Conservation (phyloP, 2,888 invertebrate genomes). For the Ametastegia equiseti region DNA sequence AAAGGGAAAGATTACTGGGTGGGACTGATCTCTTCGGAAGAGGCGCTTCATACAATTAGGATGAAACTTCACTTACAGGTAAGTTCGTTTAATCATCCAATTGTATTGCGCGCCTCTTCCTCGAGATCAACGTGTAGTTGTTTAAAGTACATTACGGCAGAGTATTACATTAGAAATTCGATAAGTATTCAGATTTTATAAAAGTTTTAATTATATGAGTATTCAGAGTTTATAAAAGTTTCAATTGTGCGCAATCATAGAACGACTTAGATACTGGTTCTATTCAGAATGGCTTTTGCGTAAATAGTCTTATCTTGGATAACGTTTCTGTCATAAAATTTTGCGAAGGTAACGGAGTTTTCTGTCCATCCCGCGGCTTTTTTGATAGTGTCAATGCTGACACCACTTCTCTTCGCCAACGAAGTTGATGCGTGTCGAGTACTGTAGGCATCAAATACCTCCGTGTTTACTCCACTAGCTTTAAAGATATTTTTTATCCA, state of each 20-base stretch:
- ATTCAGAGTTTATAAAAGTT: background rate
- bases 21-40: background rate
- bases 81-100: background rate
- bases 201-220: background rate
- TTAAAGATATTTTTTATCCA: background rate
- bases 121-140: background rate
- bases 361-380: slow-evolving; percentile 56
- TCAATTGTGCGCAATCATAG: too few species aligned
- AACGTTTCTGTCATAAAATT: slow-evolving; percentile 54
- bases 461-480: slow-evolving; percentile 54
- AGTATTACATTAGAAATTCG: background rate
- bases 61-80: background rate
- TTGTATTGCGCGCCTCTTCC: background rate
- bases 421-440: slow-evolving; percentile 59
- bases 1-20: background rate
- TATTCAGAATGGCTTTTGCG: background rate
- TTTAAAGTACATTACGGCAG: background rate
- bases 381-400: slow-evolving; percentile 54
- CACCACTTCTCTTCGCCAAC: slow-evolving; percentile 53
- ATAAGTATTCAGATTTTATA: background rate
- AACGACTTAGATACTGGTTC: background rate
- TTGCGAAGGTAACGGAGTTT: slow-evolving; percentile 54
- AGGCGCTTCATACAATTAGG: background rate
- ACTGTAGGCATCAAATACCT: slow-evolving; percentile 48
- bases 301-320: background rate